phyloP scores from a whole-genome alignment of 2,797 vertebrate genomes.

The Poecilia velifera region DNA sequence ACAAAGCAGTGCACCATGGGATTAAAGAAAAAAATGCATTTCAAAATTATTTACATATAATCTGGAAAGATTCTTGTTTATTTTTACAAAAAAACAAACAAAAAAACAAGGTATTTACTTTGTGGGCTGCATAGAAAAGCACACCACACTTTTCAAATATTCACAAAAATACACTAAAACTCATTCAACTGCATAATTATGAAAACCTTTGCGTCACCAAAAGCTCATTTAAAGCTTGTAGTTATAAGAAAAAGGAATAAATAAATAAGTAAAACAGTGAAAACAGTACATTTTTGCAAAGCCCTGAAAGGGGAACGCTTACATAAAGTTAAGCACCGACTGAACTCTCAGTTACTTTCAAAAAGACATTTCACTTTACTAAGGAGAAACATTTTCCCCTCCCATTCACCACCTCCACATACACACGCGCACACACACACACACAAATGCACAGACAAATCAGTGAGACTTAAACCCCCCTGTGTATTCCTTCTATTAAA shows the following conservation, averaged over 20 bases:
- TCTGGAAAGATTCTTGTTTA: not conserved
- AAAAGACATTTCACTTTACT: conserved; percentile 44
- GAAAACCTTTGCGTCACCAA: not conserved
- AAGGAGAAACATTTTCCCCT: conserved; percentile 1
- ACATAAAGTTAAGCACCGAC: conserved; percentile 28
- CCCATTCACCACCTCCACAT: conserved; percentile 3
- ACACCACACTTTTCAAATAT: not conserved
- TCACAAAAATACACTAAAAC: not conserved
- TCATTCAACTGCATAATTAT: not conserved
- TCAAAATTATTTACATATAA: not conserved
- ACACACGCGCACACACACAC: conserved; percentile 46
- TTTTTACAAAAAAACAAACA: no score
- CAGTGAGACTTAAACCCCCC: conserved; percentile 60
- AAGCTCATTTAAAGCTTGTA: not conserved
- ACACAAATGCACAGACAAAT: conserved; percentile 45
- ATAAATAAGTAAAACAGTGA: not conserved
- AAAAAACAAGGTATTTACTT: not conserved
- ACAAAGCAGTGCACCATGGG: not conserved
- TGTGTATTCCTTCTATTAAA: conserved; percentile 59
- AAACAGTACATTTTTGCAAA: not conserved
- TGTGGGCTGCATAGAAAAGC: not conserved
- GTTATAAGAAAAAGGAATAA: not conserved
- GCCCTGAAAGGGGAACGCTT: not conserved
- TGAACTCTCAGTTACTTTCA: conserved; percentile 29
- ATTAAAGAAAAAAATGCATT: not conserved